phyloP scores from a whole-genome alignment of 2,888 invertebrate genomes.

The Automeris io region DNA sequence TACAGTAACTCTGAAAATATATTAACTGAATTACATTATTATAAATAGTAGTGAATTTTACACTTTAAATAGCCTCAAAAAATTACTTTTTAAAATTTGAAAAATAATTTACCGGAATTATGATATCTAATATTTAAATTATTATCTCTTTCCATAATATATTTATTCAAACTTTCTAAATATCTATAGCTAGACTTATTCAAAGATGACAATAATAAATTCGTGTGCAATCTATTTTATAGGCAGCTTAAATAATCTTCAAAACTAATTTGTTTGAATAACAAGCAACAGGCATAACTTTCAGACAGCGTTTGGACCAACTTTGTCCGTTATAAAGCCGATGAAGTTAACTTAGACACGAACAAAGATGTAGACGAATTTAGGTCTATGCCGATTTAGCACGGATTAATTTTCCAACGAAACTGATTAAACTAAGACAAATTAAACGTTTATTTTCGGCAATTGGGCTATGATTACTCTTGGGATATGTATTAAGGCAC shows the following conservation, averaged over 20 bases:
- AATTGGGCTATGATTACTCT: conserved; percentile 22
- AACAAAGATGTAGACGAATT: conserved; percentile 20
- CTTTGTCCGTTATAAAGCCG: conserved; percentile 22
- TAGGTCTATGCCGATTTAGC: conserved; percentile 19
- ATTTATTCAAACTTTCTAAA: too few species aligned
- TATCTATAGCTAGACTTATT: too few species aligned
- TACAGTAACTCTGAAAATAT: too few species aligned
- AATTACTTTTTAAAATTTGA: too few species aligned
- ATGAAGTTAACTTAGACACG: conserved; percentile 24
- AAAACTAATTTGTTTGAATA: conserved; percentile 20
- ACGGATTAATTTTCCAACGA: conserved; percentile 19
- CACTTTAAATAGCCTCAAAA: too few species aligned
- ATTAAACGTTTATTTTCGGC: conserved; percentile 17
- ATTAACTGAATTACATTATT: too few species aligned
- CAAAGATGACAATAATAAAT: too few species aligned
- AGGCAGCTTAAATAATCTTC: background rate
- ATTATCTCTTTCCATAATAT: too few species aligned
- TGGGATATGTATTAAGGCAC: conserved; percentile 17
- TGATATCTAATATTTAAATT: too few species aligned
- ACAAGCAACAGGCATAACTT: conserved; percentile 12
- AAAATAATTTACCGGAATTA: too few species aligned
- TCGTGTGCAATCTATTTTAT: background rate
- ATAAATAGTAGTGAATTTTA: too few species aligned
- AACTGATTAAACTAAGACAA: conserved; percentile 20
- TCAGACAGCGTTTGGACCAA: conserved; percentile 5